Conservation (phyloP, 2,797 vertebrate species). For the Hirundo rustica region DNA sequence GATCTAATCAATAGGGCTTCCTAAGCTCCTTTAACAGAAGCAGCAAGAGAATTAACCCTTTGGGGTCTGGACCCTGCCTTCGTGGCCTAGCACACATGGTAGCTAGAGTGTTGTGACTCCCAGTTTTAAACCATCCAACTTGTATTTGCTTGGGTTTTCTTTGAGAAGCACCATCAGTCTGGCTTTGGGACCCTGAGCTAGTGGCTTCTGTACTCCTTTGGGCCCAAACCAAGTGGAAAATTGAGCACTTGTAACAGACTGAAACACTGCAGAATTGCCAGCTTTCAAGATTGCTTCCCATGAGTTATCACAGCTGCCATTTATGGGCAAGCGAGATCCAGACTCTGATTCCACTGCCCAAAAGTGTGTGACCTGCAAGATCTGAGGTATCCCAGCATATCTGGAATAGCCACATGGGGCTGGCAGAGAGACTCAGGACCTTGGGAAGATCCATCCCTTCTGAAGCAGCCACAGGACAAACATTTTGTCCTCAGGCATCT, state of each 20-base stretch:
- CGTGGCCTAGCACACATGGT: not conserved
- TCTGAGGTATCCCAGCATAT: not conserved
- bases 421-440: not conserved
- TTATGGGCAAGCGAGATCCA: not conserved
- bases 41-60: not conserved
- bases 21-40: not conserved
- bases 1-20: not conserved
- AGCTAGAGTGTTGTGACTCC: not conserved
- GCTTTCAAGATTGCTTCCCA: not conserved
- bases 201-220: not conserved
- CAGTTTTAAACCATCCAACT: not conserved
- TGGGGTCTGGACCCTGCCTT: not conserved
- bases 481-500: not conserved
- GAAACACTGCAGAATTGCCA: not conserved
- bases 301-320: not conserved
- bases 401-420: not conserved
- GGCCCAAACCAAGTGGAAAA: not conserved
- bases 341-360: not conserved
- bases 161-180: not conserved
- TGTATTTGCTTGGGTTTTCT: rapidly evolving
- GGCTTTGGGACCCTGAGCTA: not conserved
- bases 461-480: not conserved
- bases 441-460: not conserved
- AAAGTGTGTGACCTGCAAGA: not conserved
- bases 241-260: rapidly evolving